Base-by-base conservation (phyloP, 2,888 invertebrate genomes). In the Heliconius charithonia region DNA sequence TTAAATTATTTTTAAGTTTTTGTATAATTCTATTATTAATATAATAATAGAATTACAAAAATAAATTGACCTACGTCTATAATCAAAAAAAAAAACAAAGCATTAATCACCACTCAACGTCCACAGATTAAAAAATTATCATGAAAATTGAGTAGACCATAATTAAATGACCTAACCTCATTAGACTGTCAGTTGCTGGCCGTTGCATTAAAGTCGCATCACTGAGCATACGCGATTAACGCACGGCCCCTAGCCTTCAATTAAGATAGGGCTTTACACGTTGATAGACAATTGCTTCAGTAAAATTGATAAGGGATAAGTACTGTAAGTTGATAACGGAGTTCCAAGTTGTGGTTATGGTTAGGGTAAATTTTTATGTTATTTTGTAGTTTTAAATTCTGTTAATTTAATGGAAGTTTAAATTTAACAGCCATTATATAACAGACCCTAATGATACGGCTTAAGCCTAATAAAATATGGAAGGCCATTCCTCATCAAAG, bases 201-300 rank as follows among this genome's bases (percentile, higher is more conserved):
- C 73, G 37, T 41, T 74, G 63, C 73, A 74, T 62, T 62, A 41
- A 37, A 37, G 45, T 45, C 74, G 74, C 74, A 62, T 74, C 63
- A 74, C 74, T 63, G 74, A 32, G 25, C 72, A 59, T 72, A 63
- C 12, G n/a, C 73, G 59, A 74, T 63, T 74, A 74, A 74, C 73
- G 73, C 63, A 63, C 73, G 19, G 41, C 37, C 63, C 74, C 72
- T 70, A 74, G 27, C 63, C 62, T 63, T 63, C 74, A 74, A 74
- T 74, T 74, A 74, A 63, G 74, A 62, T 74, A 63, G 19, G 74
- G 63, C 37, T 74, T 74, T 63, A 74, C 74, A 74, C 73, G 41
- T 63, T 63, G 41, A 74, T 63, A 63, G 62, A 74, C 73, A 62
- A 74, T 63, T 74, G 74, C 62, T 74, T 74, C 63, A 62, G 59